Percentiles rank a stretch among this genome's conserved stretches.
Conservation (phyloP, 2,113 vertebrate genomes). For the Erinaceus europaeus region DNA sequence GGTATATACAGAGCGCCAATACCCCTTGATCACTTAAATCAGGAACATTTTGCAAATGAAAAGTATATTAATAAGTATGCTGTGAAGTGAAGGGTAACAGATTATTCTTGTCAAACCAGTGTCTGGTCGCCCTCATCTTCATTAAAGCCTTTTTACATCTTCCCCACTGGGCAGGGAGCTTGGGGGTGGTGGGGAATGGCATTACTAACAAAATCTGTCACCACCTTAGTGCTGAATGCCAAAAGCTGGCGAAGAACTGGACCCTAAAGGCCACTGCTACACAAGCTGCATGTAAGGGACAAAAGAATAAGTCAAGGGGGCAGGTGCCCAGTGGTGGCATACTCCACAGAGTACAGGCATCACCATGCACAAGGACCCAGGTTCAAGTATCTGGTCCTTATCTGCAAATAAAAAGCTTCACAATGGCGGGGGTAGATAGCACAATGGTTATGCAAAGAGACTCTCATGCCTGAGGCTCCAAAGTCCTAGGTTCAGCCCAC, state of each 20-base stretch:
- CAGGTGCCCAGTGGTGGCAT: too few relatives aligned
- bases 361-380: too few relatives aligned
- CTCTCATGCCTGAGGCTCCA: too few relatives aligned
- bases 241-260: not conserved
- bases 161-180: not conserved
- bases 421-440: too few relatives aligned
- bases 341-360: too few relatives aligned
- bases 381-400: too few relatives aligned
- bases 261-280: not conserved
- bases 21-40: slow-evolving; percentile 4
- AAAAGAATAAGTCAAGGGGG: not conserved
- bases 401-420: too few relatives aligned
- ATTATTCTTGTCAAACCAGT: not conserved
- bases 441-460: too few relatives aligned
- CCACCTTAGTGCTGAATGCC: not conserved
- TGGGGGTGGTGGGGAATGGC: not conserved
- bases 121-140: not conserved
- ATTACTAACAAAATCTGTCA: not conserved
- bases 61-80: not conserved
- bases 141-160: not conserved
- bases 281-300: not conserved
- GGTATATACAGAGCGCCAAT: not conserved
- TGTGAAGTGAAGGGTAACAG: not conserved
- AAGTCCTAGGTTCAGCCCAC: too few relatives aligned
- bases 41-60: not conserved